Conservation (phyloP, 2,888 invertebrate species). For the Sesia apiformis region DNA sequence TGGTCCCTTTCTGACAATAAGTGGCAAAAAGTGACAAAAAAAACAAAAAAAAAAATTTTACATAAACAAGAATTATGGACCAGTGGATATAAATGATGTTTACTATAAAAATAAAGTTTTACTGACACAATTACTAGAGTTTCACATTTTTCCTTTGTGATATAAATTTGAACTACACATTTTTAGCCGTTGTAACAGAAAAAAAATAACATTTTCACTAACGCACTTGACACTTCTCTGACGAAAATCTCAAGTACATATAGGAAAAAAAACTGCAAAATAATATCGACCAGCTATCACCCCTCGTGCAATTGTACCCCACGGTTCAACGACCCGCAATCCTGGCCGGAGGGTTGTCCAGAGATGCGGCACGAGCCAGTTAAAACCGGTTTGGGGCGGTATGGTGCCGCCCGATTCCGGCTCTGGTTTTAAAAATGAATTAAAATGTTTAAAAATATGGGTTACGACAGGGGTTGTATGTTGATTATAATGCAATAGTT, state of each 20-base stretch:
- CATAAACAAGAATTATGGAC: too few relatives aligned
- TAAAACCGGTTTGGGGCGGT: neutral
- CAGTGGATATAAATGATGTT: too few relatives aligned
- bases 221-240: neutral
- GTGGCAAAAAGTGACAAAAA: too few relatives aligned
- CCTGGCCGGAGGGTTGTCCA: conserved; percentile 21
- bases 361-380: conserved; percentile 19
- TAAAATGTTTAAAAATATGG: too few relatives aligned
- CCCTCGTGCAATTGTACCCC: conserved; percentile 15
- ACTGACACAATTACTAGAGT: too few relatives aligned
- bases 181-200: neutral
- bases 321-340: conserved; percentile 31
- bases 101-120: too few relatives aligned
- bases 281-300: conserved; percentile 9
- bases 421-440: neutral
- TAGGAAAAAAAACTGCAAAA: neutral
- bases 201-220: neutral
- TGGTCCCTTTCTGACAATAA: too few relatives aligned
- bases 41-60: too few relatives aligned
- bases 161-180: neutral
- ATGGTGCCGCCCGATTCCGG: neutral
- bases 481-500: too few relatives aligned
- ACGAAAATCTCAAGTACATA: neutral
- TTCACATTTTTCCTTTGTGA: too few relatives aligned
- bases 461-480: too few relatives aligned